Base-by-base conservation (phyloP, 1,140 invertebrate species). In the Pygmarrhopalites habei region DNA sequence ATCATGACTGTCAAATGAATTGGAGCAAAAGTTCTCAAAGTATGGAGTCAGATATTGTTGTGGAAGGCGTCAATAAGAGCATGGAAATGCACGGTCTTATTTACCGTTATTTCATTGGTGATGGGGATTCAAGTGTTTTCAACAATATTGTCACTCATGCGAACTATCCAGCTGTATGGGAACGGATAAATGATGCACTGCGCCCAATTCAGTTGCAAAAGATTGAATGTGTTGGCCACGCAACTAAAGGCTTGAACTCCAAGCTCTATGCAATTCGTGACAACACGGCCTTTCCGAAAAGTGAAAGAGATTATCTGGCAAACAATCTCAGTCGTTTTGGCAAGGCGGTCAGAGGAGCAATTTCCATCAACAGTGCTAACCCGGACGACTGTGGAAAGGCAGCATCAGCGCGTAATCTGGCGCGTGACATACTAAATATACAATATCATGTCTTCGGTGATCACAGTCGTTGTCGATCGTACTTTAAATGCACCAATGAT, bases 41-140 rank as follows among this genome's bases (percentile, higher is more conserved):
- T 43, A 65, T 65, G 64, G 52, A 65, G 46, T 17, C 49, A 28
- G 64, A 65, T 30, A 44, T 59, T 4, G 56, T 58, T 35, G 46
- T 28, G 3, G 57, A 59, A 28, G 55, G 62, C 1, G 59, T 64
- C 43, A 28, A 19, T 12, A 28, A 30, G 14, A 60, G 46, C 26
- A 41, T 60, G 2, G 19, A 7, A 44, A 64, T 28, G 28, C 62
- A 58, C 32, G 28, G 30, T 30, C 10, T 64, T 4, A 46, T 57
- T 15, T 64, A 64, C 26, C 15, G 15, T 17, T 17, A 32, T 4
- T 15, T 64, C 5, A 49, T 59, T 41, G 62, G 55, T 2, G 62
- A 64, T 44, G 62, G 62, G 17, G 62, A 64, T 29, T 30, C 55
- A 14, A 32, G 17, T 21, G 47, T 53, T 10, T 56, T 44, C 23